phyloP scores from a whole-genome alignment of 2,888 invertebrate genomes.

The Malachius bipustulatus region DNA sequence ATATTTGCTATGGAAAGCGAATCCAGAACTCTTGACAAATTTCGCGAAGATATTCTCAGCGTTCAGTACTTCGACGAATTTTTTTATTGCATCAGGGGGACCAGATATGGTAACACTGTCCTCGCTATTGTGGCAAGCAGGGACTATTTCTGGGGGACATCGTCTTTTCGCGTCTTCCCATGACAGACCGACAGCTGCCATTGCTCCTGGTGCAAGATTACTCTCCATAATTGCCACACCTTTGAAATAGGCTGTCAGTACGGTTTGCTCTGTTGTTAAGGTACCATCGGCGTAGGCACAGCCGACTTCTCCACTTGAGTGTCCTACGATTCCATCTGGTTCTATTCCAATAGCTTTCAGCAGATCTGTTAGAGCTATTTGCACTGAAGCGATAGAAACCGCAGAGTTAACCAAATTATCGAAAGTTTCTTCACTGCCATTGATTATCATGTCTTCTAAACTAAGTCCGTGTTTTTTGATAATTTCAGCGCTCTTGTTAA shows the following conservation, averaged over 20 bases:
- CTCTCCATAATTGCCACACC: slow-evolving; percentile 74
- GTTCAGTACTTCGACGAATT: slow-evolving; percentile 57
- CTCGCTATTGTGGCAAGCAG: slow-evolving; percentile 89
- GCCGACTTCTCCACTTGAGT: slow-evolving; percentile 87
- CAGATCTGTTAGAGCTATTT: slow-evolving; percentile 90
- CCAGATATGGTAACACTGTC: slow-evolving; percentile 95
- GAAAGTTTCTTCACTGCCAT: slow-evolving; percentile 64
- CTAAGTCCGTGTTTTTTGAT: slow-evolving; percentile 71
- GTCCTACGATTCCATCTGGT: slow-evolving; percentile 93
- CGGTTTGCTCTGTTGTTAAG: slow-evolving; percentile 86
- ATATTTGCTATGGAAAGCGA: slow-evolving; percentile 92
- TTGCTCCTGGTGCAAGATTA: slow-evolving; percentile 59
- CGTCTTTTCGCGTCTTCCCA: slow-evolving; percentile 70
- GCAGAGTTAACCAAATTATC: slow-evolving; percentile 84
- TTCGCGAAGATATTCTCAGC: slow-evolving; percentile 73
- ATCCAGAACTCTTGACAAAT: slow-evolving; percentile 74
- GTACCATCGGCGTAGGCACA: slow-evolving; percentile 98
- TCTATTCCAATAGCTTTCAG: slow-evolving; percentile 61
- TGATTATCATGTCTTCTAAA: slow-evolving; percentile 66
- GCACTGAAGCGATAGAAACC: slow-evolving; percentile 88
- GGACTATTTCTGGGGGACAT: slow-evolving; percentile 66
- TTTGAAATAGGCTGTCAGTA: slow-evolving; percentile 88
- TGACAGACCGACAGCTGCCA: slow-evolving; percentile 86
- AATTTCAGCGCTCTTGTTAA: slow-evolving; percentile 63
- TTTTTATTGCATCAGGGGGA: slow-evolving; percentile 54